phyloP scores from a whole-genome alignment of 2,113 vertebrate genomes.

The Parotia lawesii region DNA sequence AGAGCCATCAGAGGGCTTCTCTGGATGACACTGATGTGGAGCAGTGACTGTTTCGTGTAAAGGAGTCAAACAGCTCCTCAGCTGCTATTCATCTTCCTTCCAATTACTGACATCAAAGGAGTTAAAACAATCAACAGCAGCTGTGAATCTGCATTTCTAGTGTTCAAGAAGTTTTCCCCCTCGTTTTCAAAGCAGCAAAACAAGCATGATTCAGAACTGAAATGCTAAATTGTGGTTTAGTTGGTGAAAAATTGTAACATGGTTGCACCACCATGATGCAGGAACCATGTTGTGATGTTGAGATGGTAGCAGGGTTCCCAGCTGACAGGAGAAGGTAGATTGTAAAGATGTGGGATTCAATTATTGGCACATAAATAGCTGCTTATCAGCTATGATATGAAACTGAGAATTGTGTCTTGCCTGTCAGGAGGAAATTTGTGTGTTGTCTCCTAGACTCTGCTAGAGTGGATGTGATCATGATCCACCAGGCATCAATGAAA shows the following conservation, averaged over 20 bases:
- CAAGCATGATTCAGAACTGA: background rate
- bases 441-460: background rate
- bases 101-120: conserved; percentile 43
- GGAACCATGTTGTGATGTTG: background rate
- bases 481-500: background rate
- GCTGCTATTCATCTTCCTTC: conserved; percentile 33
- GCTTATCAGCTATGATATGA: background rate
- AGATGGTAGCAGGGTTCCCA: background rate
- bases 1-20: background rate
- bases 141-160: conserved; percentile 32
- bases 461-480: background rate
- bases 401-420: background rate
- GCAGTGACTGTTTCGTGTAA: background rate
- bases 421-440: background rate
- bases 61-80: background rate
- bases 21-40: background rate
- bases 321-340: background rate
- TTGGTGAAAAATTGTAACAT: background rate
- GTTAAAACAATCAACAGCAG: conserved; percentile 34
- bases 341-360: background rate
- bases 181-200: conserved; percentile 30
- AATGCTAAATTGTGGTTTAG: background rate
- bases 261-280: background rate
- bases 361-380: background rate
- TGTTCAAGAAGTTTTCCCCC: background rate